A percentile compares a stretch with the other conserved stretches of the same genome.
Conservation (phyloP, 2,888 invertebrate species). For the Perizoma affinitatum region DNA sequence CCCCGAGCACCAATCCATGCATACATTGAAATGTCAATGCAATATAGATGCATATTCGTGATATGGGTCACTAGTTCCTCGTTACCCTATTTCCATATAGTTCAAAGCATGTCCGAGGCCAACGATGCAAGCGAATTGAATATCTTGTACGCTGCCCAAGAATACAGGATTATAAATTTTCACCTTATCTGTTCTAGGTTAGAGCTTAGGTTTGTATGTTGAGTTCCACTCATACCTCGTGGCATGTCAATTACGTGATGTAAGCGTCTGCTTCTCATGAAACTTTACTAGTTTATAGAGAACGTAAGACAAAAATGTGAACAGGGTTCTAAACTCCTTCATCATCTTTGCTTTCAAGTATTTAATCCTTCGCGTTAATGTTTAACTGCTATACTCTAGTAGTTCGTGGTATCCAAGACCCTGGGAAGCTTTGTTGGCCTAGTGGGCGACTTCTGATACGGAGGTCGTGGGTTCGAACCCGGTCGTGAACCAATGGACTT, state of each 20-base stretch:
- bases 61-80: constrained; percentile 44
- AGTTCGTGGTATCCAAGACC: too few species aligned
- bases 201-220: constrained; percentile 22
- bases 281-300: constrained; percentile 22
- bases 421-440: too few species aligned
- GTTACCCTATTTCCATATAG: constrained; percentile 50
- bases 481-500: too few species aligned
- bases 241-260: constrained; percentile 37
- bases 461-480: too few species aligned
- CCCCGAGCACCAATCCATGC: constrained; percentile 28
- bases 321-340: not conserved
- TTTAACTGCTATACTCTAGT: too few species aligned
- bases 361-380: too few species aligned
- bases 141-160: constrained; percentile 41
- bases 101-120: constrained; percentile 41
- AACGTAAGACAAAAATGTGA: not conserved
- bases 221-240: constrained; percentile 26
- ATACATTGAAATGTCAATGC: constrained; percentile 39
- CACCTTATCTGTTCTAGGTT: constrained; percentile 14
- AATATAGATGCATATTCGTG: constrained; percentile 41
- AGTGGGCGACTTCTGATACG: too few species aligned
- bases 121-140: constrained; percentile 49
- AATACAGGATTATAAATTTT: constrained; percentile 17
- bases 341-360: not conserved
- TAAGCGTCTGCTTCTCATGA: constrained; percentile 29